Conservation (phyloP, 64 coral and sea anemone species). For the Catalaphyllia jardinei region DNA sequence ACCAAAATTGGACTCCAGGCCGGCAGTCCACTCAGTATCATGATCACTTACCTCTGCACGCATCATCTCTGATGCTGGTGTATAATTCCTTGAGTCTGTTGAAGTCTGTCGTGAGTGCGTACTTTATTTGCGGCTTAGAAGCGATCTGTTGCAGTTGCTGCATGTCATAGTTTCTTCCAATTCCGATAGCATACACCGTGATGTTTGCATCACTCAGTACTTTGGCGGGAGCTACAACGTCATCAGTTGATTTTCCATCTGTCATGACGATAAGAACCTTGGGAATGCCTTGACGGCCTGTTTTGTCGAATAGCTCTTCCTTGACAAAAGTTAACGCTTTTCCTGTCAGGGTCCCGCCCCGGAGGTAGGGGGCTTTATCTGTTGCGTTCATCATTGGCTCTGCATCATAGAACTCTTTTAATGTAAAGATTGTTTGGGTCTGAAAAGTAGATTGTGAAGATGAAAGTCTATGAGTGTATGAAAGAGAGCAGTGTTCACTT, state of each 20-base stretch:
- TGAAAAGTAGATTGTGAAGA: neutral
- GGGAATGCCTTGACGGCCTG: neutral
- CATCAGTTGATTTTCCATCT: constrained; percentile 45
- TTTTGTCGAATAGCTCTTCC: constrained; percentile 7
- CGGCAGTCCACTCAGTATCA: no score
- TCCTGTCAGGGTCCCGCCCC: constrained; percentile 5
- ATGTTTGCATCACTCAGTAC: neutral
- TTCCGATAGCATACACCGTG: constrained; percentile 31
- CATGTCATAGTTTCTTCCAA: constrained; percentile 33
- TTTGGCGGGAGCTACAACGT: neutral
- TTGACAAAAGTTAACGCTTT: constrained; percentile 13
- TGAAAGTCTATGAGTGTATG: neutral
- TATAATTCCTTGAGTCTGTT: constrained; percentile 2
- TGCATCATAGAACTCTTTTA: neutral
- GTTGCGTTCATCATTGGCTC: constrained; percentile 6
- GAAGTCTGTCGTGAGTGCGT: constrained; percentile 7
- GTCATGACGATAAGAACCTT: constrained; percentile 53
- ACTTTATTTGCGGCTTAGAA: constrained; percentile 1
- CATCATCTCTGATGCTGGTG: constrained; percentile 27
- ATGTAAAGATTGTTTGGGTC: neutral
- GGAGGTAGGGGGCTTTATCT: neutral
- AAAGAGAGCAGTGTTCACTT: neutral
- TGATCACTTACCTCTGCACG: neutral
- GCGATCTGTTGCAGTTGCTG: constrained; percentile 38
- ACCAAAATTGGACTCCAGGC: no score